Evolutionary conservation across 1,140 invertebrate species (phyloP).

Genomic region (Cyclina sinensis): DNA sequence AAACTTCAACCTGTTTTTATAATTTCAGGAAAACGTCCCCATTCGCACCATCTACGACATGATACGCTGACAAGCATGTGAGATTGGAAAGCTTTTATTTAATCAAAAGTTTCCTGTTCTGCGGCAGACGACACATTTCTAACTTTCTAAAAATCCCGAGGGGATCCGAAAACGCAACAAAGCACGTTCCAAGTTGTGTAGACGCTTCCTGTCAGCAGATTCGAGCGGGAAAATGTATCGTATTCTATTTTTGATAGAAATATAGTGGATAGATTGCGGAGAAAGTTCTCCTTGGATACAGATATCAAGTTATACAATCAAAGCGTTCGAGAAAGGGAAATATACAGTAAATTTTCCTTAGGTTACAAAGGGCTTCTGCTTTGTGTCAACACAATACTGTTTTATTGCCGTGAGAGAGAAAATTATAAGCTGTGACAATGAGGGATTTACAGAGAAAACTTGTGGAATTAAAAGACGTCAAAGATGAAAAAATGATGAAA

Average conservation of each 20-base stretch:
- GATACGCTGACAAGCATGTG: slow-evolving; percentile 27
- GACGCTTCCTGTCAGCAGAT: slow-evolving; percentile 26
- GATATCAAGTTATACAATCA: slow-evolving; percentile 35
- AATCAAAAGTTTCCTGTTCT: slow-evolving; percentile 46
- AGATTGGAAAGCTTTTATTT: slow-evolving; percentile 50
- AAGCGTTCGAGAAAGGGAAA: background rate
- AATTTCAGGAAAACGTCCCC: slow-evolving; percentile 6
- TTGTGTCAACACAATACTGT: background rate
- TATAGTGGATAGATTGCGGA: slow-evolving; percentile 9
- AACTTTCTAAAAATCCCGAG: slow-evolving; percentile 38
- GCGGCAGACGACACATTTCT: slow-evolving; percentile 44
- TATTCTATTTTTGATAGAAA: slow-evolving; percentile 26
- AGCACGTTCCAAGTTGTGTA: slow-evolving; percentile 34
- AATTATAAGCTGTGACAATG: slow-evolving; percentile 9
- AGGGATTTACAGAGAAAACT: slow-evolving; percentile 65
- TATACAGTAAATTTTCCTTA: background rate
- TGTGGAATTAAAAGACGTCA: slow-evolving; percentile 66
- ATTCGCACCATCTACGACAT: background rate
- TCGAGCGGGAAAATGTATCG: slow-evolving; percentile 11
- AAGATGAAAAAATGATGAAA: slow-evolving; percentile 65
- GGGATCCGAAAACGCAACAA: slow-evolving; percentile 22
- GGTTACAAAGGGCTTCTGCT: background rate
- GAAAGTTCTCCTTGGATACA: background rate
- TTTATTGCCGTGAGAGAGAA: background rate
- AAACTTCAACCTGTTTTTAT: background rate